Evolutionary conservation across 2,113 vertebrate species (phyloP).

Genomic region (Corythaixoides concolor): DNA sequence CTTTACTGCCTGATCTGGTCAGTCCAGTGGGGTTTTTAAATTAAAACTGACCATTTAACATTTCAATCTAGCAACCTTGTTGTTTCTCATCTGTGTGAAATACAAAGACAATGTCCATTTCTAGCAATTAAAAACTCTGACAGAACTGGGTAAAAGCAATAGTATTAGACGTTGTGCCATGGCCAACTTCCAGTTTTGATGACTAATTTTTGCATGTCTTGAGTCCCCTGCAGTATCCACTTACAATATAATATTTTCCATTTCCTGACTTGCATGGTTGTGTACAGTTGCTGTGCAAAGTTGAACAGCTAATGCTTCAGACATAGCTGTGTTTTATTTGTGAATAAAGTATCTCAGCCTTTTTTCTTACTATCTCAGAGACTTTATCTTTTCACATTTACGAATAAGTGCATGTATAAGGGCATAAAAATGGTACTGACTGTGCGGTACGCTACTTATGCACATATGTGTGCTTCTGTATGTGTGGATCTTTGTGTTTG

Average conservation of each 20-base stretch:
- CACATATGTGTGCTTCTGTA: background rate
- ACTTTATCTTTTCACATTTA: background rate
- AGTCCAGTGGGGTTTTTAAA: background rate
- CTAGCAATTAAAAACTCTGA: conserved; percentile 18
- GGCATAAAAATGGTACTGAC: background rate
- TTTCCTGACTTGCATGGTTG: conserved; percentile 57
- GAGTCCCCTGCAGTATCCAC: conserved; percentile 60
- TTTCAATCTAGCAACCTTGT: background rate
- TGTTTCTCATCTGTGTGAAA: background rate
- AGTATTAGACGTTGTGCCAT: background rate
- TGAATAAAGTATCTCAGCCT: background rate
- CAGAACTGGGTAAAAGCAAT: background rate
- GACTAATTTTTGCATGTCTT: conserved; percentile 61
- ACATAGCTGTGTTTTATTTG: background rate
- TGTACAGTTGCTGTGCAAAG: conserved; percentile 21
- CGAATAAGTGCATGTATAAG: background rate
- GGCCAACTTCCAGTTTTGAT: conserved; percentile 52
- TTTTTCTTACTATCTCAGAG: background rate
- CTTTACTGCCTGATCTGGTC: background rate
- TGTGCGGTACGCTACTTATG: background rate
- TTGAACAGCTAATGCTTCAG: background rate
- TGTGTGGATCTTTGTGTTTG: background rate
- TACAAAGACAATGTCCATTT: background rate
- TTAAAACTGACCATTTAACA: background rate
- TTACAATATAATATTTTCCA: conserved; percentile 66